Evolutionary conservation across 2,888 invertebrate species (phyloP).

Genomic region (Lapara coniferarum): DNA sequence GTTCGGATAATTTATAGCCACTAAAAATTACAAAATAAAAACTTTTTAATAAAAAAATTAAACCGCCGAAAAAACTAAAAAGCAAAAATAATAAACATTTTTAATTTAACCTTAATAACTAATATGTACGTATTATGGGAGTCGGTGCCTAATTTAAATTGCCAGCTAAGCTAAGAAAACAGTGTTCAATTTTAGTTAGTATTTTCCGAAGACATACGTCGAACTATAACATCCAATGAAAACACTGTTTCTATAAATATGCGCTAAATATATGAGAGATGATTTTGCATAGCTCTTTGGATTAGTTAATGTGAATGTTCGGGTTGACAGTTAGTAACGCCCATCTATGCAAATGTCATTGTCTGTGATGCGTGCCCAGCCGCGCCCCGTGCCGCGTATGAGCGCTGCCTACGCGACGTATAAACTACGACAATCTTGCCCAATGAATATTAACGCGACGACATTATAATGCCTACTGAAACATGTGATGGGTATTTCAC

Average conservation of each 20-base stretch:
- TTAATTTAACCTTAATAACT: no score
- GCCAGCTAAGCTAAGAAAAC: no score
- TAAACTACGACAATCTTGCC: conserved; percentile 59
- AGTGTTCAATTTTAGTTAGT: no score
- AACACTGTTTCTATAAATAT: neutral
- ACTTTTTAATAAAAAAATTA: no score
- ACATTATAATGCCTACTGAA: conserved; percentile 61
- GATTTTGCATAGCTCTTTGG: conserved; percentile 67
- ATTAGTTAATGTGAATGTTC: conserved; percentile 79
- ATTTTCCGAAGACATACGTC: neutral
- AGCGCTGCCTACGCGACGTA: conserved; percentile 64
- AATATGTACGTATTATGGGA: no score
- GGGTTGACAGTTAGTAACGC: conserved; percentile 78
- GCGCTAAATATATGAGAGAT: conserved; percentile 38
- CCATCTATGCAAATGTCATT: conserved; percentile 80
- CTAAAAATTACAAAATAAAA: no score
- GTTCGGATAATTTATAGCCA: no score
- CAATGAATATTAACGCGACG: conserved; percentile 77
- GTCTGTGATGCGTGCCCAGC: conserved; percentile 75
- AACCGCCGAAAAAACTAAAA: no score
- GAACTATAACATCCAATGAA: neutral
- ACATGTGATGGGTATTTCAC: conserved; percentile 50
- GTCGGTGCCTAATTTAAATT: no score
- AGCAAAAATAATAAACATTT: neutral
- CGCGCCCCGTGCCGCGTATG: conserved; percentile 61